Conservation (phyloP, 2,888 invertebrate genomes). For the Drosophila paracracens region DNA sequence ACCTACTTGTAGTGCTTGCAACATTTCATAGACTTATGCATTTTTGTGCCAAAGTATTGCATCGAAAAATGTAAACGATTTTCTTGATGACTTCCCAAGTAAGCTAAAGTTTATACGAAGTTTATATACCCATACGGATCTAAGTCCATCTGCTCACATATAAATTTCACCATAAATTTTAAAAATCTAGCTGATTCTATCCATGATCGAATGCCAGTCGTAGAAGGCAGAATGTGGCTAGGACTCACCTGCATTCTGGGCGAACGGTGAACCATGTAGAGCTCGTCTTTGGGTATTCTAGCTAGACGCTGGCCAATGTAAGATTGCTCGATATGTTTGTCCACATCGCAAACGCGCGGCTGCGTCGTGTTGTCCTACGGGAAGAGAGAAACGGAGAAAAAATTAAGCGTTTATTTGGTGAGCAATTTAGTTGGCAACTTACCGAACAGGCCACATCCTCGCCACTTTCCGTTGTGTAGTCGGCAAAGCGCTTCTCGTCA, state of each 20-base stretch:
- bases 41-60: not conserved
- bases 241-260: constrained; percentile 80
- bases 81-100: not conserved
- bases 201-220: not conserved
- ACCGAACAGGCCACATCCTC: constrained; percentile 84
- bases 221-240: not conserved
- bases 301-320: constrained; percentile 85
- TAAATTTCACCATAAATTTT: too few relatives aligned
- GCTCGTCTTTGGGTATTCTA: constrained; percentile 84
- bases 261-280: constrained; percentile 83
- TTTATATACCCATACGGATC: not conserved
- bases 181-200: not conserved
- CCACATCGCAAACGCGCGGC: constrained; percentile 66
- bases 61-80: not conserved
- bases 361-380: constrained; percentile 70
- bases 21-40: not conserved
- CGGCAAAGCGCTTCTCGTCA: constrained; percentile 85
- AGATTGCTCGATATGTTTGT: constrained; percentile 82
- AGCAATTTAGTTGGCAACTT: constrained; percentile 34
- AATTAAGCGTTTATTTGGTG: not conserved
- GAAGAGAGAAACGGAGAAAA: not conserved
- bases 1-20: not conserved
- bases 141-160: too few relatives aligned
- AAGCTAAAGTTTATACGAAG: not conserved
- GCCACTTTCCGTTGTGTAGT: constrained; percentile 82